Evolutionary conservation across 2,113 vertebrate species (phyloP), one percentile per base, ranked within the genome.

Genomic region (Leptocoma aspasia): DNA sequence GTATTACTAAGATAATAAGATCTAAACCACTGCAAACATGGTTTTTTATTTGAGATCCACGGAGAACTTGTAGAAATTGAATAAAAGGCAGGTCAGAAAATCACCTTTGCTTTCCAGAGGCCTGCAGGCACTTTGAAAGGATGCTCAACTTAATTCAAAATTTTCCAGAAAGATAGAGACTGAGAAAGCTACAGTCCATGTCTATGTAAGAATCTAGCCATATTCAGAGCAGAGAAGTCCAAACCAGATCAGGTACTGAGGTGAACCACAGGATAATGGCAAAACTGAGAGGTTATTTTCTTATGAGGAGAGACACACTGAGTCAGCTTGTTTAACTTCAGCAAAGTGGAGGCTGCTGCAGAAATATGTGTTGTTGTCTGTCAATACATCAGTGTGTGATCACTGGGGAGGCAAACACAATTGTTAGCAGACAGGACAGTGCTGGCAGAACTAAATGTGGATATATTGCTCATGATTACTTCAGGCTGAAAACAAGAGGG

Each of bases 291-390:
- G 49, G 57, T 68, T 65, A 76, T 87, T 87, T 92, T 60, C 78
- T 80, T 82, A 20, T 24, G 14, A 88, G 45, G 39, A 86, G 45
- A 77, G 16, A 81, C 59, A 92, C 89, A 77, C 37, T 95, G 88
- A 92, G 52, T 82, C 90, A 93, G 59, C 45, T 63, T 89, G 68
- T 92, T 94, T 92, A 78, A 84, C 60, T 86, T 70, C 64, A 82
- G 56, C 60, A 71, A 52, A 92, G 79, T 56, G 75, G 53, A 71
- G 64, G 70, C 59, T 94, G 85, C 50, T 94, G 85, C 50, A 83
- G 56, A 72, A 92, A 63, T 88, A 2, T 17, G 54, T 57, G 79
- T 78, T 57, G 79, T 78, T 92, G 63, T 70, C 92, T 94, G 56
- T 94, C 94, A 96, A 15, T 93, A 80, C 30, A 35, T 66, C 82